Base-by-base conservation (phyloP, 2,797 vertebrate genomes). In the Fratercula arctica region DNA sequence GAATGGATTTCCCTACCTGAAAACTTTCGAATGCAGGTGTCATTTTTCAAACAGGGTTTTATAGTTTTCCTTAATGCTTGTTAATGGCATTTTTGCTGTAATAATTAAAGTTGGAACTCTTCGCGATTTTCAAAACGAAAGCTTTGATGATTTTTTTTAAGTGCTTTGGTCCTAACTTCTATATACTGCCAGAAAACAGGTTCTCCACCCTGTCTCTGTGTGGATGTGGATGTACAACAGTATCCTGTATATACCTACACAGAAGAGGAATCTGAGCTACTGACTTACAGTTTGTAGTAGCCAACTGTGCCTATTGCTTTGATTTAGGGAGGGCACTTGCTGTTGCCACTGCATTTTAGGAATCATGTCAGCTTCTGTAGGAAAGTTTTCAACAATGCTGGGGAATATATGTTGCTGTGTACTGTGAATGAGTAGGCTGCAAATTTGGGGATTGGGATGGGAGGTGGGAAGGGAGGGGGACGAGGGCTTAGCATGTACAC, bases 271-370 rank as follows among this genome's bases (percentile, higher is more conserved):
- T 95, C 72, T 41, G 92, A 97, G 97, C 97, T 98, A 97, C 97
- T 96, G 95, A 97, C 90, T 89, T 96, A 95, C 85, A 86, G 77
- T 92, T 92, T 96, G 95, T 98, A 97, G 97, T 98, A 98, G 98
- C 98, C 98, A 98, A 97, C 95, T 31, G 97, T 98, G 97, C 98
- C 98, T 98, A 97, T 97, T 98, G 94, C 94, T 97, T 97, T 97
- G 86, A 39, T 96, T 89, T 97, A 96, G 94, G 91, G 95, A 97
- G 97, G 93, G 95, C 96, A 96, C 97, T 97, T 97, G 89, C 93
- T 95, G 94, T 96, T 95, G 96, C 96, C 97, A 97, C 87, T 97
- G 96, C 94, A 93, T 94, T 91, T 95, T 94, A 83, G 96, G 96
- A 97, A 96, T 91, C 96, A 67, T 57, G 60, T 96, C 92, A 81